phyloP scores from a whole-genome alignment of 2,113 vertebrate genomes.

The Seriola aureovittata region DNA sequence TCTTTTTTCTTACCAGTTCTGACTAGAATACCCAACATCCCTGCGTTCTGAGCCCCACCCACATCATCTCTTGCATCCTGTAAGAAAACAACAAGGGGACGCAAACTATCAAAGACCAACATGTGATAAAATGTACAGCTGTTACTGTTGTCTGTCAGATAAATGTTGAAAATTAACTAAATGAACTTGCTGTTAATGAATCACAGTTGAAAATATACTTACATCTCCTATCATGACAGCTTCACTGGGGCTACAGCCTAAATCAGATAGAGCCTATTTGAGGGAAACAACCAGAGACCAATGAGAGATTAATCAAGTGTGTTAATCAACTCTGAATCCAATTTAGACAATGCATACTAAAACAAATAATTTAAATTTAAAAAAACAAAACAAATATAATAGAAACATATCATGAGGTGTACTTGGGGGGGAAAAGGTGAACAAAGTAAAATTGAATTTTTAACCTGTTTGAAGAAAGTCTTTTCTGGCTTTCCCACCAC shows the following conservation, averaged over 20 bases:
- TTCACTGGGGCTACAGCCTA: slow-evolving; percentile 89
- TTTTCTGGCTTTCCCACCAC: slow-evolving; percentile 96
- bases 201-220: slow-evolving; percentile 64
- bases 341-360: not conserved
- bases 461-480: slow-evolving; percentile 93
- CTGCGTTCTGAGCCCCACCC: slow-evolving; percentile 91
- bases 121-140: not conserved
- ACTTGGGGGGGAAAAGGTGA: not conserved
- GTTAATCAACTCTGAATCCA: not conserved
- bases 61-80: slow-evolving; percentile 96
- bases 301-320: not conserved
- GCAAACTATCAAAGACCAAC: not conserved
- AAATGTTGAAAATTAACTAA: not conserved
- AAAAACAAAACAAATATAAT: not conserved
- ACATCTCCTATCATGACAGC: slow-evolving; percentile 97
- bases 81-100: not conserved
- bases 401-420: not conserved
- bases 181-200: slow-evolving; percentile 8
- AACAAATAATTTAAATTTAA: not conserved
- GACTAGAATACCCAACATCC: slow-evolving; percentile 95
- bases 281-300: not conserved
- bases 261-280: slow-evolving; percentile 71
- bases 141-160: not conserved
- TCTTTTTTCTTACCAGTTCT: slow-evolving; percentile 87
- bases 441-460: slow-evolving; percentile 39